Conservation (phyloP, 2,888 invertebrate species). For the Sinhomidia bicolor region DNA sequence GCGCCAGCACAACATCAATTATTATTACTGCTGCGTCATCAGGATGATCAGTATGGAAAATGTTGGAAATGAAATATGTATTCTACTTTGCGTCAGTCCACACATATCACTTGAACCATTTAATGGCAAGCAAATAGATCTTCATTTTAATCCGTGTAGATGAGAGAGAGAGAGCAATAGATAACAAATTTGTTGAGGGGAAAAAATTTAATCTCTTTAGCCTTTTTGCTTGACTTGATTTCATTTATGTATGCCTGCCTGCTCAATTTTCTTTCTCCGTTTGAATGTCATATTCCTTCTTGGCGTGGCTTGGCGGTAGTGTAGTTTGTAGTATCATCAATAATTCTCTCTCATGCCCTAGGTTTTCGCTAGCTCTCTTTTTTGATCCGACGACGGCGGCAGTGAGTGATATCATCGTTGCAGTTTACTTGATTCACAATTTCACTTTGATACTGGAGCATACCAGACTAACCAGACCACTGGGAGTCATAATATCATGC, state of each 20-base stretch:
- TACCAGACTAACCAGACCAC: conserved; percentile 34
- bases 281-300: conserved; percentile 3
- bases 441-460: conserved; percentile 17
- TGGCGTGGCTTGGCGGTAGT: background rate
- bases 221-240: background rate
- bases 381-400: background rate
- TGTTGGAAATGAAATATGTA: background rate
- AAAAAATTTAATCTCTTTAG: background rate
- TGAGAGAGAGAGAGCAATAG: too few species aligned
- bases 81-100: conserved; percentile 3
- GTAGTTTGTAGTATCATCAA: background rate
- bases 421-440: background rate
- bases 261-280: background rate
- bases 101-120: too few species aligned
- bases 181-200: background rate
- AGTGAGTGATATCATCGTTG: conserved; percentile 25
- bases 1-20: too few species aligned
- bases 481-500: conserved; percentile 44
- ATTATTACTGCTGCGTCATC: too few species aligned
- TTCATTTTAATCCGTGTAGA: conserved; percentile 28
- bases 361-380: background rate
- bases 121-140: conserved; percentile 22
- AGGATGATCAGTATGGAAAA: too few species aligned
- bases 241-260: background rate
- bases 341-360: background rate